Percentiles rank a stretch among this genome's conserved stretches.
phyloP scores from a whole-genome alignment of 2,797 vertebrate species.

The Antennarius maculatus region DNA sequence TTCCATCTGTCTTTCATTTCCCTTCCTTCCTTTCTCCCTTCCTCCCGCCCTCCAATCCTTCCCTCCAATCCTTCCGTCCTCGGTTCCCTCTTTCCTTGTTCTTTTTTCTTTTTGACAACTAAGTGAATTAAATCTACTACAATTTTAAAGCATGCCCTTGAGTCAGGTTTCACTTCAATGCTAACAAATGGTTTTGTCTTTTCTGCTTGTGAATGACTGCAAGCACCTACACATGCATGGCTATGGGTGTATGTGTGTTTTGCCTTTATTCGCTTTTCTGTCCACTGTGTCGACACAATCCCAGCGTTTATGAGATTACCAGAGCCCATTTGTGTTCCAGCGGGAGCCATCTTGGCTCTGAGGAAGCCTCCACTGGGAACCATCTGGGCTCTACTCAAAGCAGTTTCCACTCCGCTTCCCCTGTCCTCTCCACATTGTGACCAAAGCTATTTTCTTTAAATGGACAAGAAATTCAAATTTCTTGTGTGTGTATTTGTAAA shows the following conservation, averaged over 20 bases:
- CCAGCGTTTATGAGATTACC: conserved; percentile 81
- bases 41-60: too few species aligned
- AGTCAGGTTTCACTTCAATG: conserved; percentile 67
- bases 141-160: conserved; percentile 66
- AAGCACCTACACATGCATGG: conserved; percentile 21
- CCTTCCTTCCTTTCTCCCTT: too few species aligned
- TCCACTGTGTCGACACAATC: conserved; percentile 74
- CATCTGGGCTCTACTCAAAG: conserved; percentile 80
- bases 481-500: conserved; percentile 28
- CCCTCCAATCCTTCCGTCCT: too few species aligned
- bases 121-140: conserved; percentile 76
- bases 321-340: conserved; percentile 81
- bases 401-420: conserved; percentile 66
- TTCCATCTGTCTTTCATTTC: too few species aligned
- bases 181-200: conserved; percentile 65
- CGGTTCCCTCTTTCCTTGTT: neutral
- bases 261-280: conserved; percentile 51
- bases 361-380: conserved; percentile 79
- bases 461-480: conserved; percentile 30
- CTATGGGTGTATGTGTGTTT: conserved; percentile 46
- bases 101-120: conserved; percentile 62
- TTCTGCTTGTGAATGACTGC: conserved; percentile 37
- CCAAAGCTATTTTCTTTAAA: conserved; percentile 66
- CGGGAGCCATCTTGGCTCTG: conserved; percentile 82
- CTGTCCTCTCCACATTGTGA: conserved; percentile 62